Evolutionary conservation across 2,888 invertebrate genomes (phyloP), one percentile per base, ranked within the genome.

Genomic region (Barypeithes pellucidus): DNA sequence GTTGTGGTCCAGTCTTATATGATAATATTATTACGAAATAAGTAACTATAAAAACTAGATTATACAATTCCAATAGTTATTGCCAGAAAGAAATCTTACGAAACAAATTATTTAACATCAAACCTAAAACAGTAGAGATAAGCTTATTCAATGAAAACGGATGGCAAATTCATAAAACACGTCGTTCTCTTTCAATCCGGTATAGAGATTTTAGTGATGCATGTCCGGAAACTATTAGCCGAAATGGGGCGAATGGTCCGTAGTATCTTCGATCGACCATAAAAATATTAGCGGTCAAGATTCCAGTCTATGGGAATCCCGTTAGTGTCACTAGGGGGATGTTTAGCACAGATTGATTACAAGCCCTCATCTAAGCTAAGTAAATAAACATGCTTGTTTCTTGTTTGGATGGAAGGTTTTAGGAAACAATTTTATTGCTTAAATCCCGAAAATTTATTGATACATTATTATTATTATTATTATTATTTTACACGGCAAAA

Each of bases 191-290:
- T 22, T 20, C n/a, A 29, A 5, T 63, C 47, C 47, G 20, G 45
- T 45, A 43, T 39, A 52, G 39, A 36, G 60, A 43, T 68, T 45
- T 67, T 60, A 75, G 78, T 82, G 82, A 83, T 83, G 80, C 81
- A 82, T 82, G 80, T 75, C 83, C 84, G 86, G 85, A 85, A 85
- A 78, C 84, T 84, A 85, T 85, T 85, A 85, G 83, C 78, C 80
- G 79, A 79, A 81, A 83, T 81, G 79, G 80, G 72, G 67, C 78
- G 78, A 80, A 82, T 83, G 85, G 85, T 84, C 85, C 82, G 83
- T 83, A 84, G 83, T 86, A 85, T 86, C 86, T 84, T 81, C 83
- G 85, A 86, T 86, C 85, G 82, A 80, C 85, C 85, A 84, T 85
- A 85, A 86, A 85, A 86, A 85, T 86, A 85, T 85, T 86, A 86